phyloP scores from a whole-genome alignment of 2,888 invertebrate species.

The Pharmacophagus antenor region DNA sequence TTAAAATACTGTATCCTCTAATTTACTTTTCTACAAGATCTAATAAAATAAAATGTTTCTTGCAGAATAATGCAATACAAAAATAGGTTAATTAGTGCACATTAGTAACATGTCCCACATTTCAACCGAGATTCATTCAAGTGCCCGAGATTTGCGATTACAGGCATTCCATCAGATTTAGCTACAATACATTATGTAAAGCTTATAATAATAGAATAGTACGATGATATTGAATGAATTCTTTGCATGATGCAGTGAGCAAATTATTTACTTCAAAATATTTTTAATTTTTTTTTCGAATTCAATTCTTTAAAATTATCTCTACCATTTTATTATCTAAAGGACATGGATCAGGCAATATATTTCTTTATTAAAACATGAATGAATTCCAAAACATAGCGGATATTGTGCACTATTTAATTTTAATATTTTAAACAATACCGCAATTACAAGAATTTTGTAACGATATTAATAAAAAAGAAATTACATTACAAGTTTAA shows the following conservation, averaged over 20 bases:
- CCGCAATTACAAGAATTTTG: too few species aligned
- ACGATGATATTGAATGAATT: slow-evolving; percentile 8
- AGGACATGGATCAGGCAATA: too few species aligned
- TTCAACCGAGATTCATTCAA: slow-evolving; percentile 9
- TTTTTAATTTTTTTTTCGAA: not conserved
- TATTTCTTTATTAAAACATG: too few species aligned
- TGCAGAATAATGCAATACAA: not conserved
- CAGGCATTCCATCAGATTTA: slow-evolving; percentile 14
- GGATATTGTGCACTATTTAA: too few species aligned
- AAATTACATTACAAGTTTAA: too few species aligned
- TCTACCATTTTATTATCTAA: too few species aligned
- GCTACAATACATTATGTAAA: slow-evolving; percentile 22
- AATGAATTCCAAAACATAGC: too few species aligned
- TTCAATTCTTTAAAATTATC: too few species aligned
- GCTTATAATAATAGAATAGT: slow-evolving; percentile 17
- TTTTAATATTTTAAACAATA: too few species aligned
- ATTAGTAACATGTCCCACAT: not conserved
- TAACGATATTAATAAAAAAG: too few species aligned
- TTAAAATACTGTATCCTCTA: not conserved
- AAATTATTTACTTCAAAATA: not conserved
- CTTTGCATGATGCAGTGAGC: slow-evolving; percentile 3
- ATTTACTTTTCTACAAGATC: not conserved
- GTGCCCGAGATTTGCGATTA: not conserved
- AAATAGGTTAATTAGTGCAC: not conserved
- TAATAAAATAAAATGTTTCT: not conserved